Evolutionary conservation across 2,888 invertebrate species (phyloP).

Genomic region (Ichneumoninae sp.): DNA sequence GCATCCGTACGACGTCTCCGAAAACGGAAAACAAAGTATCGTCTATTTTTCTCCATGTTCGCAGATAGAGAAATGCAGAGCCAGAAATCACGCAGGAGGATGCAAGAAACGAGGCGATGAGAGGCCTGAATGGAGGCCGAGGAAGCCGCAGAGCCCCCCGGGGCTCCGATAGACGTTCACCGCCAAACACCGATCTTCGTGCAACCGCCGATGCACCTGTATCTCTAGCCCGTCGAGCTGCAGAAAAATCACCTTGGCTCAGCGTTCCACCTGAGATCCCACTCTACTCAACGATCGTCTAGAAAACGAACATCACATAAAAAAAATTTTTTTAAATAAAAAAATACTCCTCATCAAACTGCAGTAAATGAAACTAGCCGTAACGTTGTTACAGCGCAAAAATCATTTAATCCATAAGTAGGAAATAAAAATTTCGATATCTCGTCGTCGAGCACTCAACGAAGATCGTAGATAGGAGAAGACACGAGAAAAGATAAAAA

Average conservation of each 20-base stretch:
- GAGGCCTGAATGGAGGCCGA: conserved; percentile 83
- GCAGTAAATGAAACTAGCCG: conserved; percentile 46
- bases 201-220: conserved; percentile 54
- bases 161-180: conserved; percentile 79
- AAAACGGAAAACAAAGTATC: conserved; percentile 55
- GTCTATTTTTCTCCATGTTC: conserved; percentile 64
- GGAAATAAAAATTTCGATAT: conserved; percentile 21
- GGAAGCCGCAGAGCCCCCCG: conserved; percentile 83
- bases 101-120: conserved; percentile 79
- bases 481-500: not conserved
- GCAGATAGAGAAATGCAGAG: conserved; percentile 74
- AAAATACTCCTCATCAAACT: conserved; percentile 33
- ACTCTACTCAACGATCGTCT: conserved; percentile 45
- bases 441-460: not conserved
- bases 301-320: conserved; percentile 21
- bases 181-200: conserved; percentile 63
- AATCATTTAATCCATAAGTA: conserved; percentile 48
- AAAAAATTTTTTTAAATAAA: not conserved
- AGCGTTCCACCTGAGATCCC: conserved; percentile 51
- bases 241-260: conserved; percentile 33
- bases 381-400: conserved; percentile 27
- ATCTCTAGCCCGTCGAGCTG: conserved; percentile 39
- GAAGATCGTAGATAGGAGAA: not conserved
- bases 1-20: not conserved
- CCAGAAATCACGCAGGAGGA: conserved; percentile 73